These are phyloP conservation scores for Reticulitermes lucifugus DNA, from an alignment of 2,888 invertebrate species.

Conservation along the genomic window DNA sequence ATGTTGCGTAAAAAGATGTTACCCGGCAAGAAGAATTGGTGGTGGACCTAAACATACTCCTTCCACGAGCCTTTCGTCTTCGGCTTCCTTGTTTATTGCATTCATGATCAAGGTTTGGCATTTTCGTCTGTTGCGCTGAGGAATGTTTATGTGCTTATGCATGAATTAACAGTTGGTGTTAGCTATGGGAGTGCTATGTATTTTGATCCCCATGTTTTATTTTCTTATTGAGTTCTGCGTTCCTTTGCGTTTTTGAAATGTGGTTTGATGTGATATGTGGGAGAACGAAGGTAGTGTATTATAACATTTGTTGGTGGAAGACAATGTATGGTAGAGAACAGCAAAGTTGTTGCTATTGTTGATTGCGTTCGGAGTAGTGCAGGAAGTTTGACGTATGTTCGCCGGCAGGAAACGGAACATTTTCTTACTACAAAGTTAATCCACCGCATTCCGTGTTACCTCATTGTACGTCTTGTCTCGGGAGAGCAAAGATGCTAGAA, in stretches of 20 bases:
- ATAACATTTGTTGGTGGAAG: background rate
- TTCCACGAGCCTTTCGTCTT: background rate
- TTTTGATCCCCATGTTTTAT: background rate
- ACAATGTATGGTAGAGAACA: background rate
- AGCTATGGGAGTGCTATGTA: background rate
- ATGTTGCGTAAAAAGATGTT: conserved; percentile 4
- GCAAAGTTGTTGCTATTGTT: background rate
- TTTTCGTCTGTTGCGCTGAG: background rate
- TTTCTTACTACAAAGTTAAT: no score
- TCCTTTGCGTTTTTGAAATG: background rate
- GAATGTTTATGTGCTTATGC: conserved; percentile 22
- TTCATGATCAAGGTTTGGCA: conserved; percentile 26
- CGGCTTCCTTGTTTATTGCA: conserved; percentile 16
- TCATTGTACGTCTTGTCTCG: background rate
- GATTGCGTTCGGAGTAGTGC: background rate
- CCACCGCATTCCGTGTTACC: background rate
- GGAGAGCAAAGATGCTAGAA: background rate
- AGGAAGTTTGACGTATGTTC: background rate
- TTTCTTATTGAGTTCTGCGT: background rate
- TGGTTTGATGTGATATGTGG: background rate
- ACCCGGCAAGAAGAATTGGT: background rate
- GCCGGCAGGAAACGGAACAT: background rate
- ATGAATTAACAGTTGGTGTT: background rate
- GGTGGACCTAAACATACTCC: background rate
- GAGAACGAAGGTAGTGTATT: background rate